Conservation (phyloP, 2,113 vertebrate genomes). For the Chaenogobius annularis region DNA sequence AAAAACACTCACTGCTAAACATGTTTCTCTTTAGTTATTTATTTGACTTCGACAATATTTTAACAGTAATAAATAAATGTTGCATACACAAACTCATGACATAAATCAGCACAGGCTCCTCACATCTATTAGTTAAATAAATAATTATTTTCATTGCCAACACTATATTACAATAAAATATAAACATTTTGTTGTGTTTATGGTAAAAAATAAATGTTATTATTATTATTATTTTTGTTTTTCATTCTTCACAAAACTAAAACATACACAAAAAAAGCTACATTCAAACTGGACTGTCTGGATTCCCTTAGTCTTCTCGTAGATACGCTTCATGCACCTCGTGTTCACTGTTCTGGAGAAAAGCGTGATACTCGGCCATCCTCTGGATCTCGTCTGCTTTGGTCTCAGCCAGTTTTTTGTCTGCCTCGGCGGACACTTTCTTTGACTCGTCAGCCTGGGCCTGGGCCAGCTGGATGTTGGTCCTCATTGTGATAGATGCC, state of each 20-base stretch:
- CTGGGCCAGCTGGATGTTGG: conserved; percentile 85
- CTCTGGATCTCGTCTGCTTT: conserved; percentile 85
- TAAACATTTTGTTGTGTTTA: not conserved
- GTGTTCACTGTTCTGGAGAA: conserved; percentile 44
- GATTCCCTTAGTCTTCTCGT: conserved; percentile 73
- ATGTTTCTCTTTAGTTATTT: not conserved
- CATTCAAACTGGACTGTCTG: conserved; percentile 1
- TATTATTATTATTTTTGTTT: too few species aligned
- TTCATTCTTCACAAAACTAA: not conserved
- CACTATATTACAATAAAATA: not conserved
- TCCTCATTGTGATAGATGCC: conserved; percentile 80
- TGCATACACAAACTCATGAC: not conserved
- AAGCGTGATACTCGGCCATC: conserved; percentile 74
- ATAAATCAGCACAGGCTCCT: not conserved
- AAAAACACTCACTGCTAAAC: not conserved
- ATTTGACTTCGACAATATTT: not conserved
- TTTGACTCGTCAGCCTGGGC: conserved; percentile 84
- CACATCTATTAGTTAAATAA: not conserved
- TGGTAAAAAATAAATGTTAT: not conserved
- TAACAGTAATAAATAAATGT: not conserved
- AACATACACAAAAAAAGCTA: not conserved
- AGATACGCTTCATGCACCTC: conserved; percentile 79
- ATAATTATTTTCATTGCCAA: not conserved
- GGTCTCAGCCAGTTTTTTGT: conserved; percentile 87
- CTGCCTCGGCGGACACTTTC: conserved; percentile 82